A percentile compares a stretch with the other conserved stretches of the same genome.
These are phyloP conservation scores for Austrolebias charrua DNA, from an alignment of 2,797 vertebrate genomes.

Conservation along the genomic window DNA sequence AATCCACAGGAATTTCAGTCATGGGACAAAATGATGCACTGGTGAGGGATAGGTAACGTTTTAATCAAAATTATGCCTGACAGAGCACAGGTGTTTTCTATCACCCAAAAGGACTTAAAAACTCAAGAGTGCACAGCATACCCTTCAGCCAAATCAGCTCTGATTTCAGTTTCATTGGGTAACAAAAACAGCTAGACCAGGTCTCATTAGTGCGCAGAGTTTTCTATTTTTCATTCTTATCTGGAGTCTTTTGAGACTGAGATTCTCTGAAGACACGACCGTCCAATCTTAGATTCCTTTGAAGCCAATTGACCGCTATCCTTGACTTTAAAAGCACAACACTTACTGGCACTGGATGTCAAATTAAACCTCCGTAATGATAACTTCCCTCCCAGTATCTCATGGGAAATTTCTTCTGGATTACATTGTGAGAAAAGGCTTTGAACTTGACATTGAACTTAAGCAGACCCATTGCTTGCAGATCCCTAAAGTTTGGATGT, in stretches of 20 bases:
- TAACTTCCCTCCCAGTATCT: slow-evolving; percentile 77
- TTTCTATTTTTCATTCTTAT: slow-evolving; percentile 67
- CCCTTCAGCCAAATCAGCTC: slow-evolving; percentile 20
- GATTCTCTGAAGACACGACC: slow-evolving; percentile 62
- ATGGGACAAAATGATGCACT: slow-evolving; percentile 15
- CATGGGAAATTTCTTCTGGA: slow-evolving; percentile 79
- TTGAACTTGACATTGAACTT: slow-evolving; percentile 87
- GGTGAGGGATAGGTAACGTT: slow-evolving; percentile 37
- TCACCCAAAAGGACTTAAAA: slow-evolving; percentile 17
- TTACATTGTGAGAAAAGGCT: slow-evolving; percentile 80
- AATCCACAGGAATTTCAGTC: slow-evolving; percentile 41
- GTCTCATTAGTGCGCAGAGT: slow-evolving; percentile 33
- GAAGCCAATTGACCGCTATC: slow-evolving; percentile 78
- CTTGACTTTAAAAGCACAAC: slow-evolving; percentile 77
- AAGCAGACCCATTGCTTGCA: slow-evolving; percentile 76
- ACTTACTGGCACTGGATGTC: slow-evolving; percentile 79
- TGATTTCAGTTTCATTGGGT: slow-evolving; percentile 27
- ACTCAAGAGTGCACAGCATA: slow-evolving; percentile 23
- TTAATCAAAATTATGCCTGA: slow-evolving; percentile 41
- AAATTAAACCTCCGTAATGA: slow-evolving; percentile 83
- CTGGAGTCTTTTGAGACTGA: slow-evolving; percentile 45
- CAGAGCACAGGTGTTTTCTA: slow-evolving; percentile 23
- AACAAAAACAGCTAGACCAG: slow-evolving; percentile 32
- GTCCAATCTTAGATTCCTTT: slow-evolving; percentile 71
- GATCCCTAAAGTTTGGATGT: slow-evolving; percentile 65